These are phyloP conservation scores for Australoheros facetus DNA, from an alignment of 2,797 vertebrate species.

Conservation along the genomic window DNA sequence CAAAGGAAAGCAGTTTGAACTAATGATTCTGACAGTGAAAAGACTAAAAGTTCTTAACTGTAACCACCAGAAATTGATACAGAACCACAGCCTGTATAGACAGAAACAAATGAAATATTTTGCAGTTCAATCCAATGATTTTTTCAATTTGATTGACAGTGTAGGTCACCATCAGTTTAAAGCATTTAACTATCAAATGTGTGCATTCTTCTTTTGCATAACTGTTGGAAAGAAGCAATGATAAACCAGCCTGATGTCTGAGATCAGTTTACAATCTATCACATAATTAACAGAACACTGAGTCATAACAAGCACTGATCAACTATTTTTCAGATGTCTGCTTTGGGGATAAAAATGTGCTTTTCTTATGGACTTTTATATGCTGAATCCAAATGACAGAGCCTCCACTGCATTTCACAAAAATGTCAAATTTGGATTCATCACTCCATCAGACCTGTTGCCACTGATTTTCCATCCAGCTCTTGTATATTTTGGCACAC, in stretches of 20 bases:
- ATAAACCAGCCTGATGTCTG: not conserved
- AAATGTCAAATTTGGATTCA: too few species aligned
- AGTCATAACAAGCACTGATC: not conserved
- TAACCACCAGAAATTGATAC: not conserved
- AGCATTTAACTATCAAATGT: not conserved
- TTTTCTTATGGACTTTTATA: not conserved
- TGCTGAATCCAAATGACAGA: too few species aligned
- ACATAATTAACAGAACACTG: not conserved
- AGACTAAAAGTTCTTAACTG: too few species aligned
- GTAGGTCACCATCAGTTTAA: not conserved
- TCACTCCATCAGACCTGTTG: not conserved
- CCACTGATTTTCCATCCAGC: not conserved
- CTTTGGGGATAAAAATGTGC: not conserved
- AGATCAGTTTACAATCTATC: not conserved
- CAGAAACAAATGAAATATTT: not conserved
- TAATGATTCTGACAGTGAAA: not conserved
- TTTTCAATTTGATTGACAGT: not conserved
- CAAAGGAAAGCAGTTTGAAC: not conserved
- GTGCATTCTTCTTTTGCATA: too few species aligned
- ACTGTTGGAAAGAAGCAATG: too few species aligned
- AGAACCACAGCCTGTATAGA: not conserved
- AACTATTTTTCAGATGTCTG: not conserved
- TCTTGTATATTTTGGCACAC: not conserved
- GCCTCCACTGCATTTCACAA: too few species aligned
- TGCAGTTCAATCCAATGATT: not conserved